Evolutionary conservation across 1,140 invertebrate genomes (phyloP).

Genomic region (Drosophila nigromelanica): DNA sequence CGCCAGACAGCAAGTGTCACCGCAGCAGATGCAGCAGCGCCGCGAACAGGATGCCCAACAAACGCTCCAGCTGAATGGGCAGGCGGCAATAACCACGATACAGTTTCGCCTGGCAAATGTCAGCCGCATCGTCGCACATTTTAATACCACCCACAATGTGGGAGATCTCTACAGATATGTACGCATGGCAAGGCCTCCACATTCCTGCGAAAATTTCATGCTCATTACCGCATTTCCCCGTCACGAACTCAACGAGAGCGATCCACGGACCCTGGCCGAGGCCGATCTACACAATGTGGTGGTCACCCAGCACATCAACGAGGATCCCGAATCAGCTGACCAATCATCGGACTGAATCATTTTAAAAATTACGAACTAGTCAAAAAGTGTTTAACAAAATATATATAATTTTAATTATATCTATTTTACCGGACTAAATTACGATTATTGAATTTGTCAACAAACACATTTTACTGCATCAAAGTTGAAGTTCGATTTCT

Average conservation of each 20-base stretch:
- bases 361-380: no score
- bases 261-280: conserved; percentile 49
- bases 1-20: not conserved
- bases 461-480: no score
- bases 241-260: conserved; percentile 43
- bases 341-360: not conserved
- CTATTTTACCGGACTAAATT: no score
- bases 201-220: conserved; percentile 35
- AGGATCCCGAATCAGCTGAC: conserved; percentile 16
- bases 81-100: conserved; percentile 33
- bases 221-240: conserved; percentile 61
- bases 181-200: conserved; percentile 50
- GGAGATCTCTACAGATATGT: conserved; percentile 56
- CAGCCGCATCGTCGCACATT: conserved; percentile 50
- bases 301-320: conserved; percentile 58
- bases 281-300: conserved; percentile 62
- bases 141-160: conserved; percentile 55
- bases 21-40: not conserved
- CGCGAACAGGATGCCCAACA: conserved; percentile 14
- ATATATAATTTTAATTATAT: no score
- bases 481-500: no score
- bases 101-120: conserved; percentile 61
- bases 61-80: conserved; percentile 27
- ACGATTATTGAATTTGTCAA: no score
- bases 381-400: no score